Percentiles rank a stretch among this genome's conserved stretches.
Conservation (phyloP, 2,797 vertebrate genomes). For the Lepidocolaptes lacrymiger region DNA sequence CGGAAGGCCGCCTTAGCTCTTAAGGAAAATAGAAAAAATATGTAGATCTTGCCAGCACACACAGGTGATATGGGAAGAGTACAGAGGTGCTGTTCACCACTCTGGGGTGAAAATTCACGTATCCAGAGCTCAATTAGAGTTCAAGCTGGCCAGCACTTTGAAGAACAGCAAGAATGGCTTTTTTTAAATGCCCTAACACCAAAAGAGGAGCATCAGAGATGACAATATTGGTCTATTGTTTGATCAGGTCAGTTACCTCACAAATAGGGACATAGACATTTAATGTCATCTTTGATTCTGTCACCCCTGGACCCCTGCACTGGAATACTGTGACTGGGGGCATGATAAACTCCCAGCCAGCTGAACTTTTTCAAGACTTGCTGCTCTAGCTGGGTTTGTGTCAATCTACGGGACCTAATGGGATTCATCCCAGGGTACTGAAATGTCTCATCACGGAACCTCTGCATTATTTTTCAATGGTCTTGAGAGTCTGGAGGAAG, state of each 20-base stretch:
- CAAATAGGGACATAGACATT: background rate
- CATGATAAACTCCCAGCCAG: background rate
- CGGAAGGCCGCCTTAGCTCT: background rate
- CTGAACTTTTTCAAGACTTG: background rate
- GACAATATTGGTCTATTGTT: background rate
- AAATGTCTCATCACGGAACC: background rate
- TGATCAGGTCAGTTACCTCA: background rate
- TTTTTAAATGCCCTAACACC: background rate
- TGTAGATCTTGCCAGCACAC: background rate
- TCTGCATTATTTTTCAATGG: background rate
- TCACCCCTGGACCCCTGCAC: background rate
- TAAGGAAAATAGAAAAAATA: background rate
- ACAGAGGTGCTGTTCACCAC: background rate
- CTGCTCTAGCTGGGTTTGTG: background rate
- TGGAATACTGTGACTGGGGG: background rate
- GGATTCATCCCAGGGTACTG: background rate
- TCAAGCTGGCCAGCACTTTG: background rate
- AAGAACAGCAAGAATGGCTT: background rate
- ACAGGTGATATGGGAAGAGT: background rate
- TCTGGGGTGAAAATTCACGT: background rate
- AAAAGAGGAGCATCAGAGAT: background rate
- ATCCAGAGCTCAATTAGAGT: too few species aligned
- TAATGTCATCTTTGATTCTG: background rate
- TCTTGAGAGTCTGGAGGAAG: background rate
- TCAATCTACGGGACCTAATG: background rate